Percentiles rank a stretch among this genome's conserved stretches.
These are phyloP conservation scores for Cyphomyrus plagiostoma DNA, from an alignment of 2,113 vertebrate species.

Conservation along the genomic window DNA sequence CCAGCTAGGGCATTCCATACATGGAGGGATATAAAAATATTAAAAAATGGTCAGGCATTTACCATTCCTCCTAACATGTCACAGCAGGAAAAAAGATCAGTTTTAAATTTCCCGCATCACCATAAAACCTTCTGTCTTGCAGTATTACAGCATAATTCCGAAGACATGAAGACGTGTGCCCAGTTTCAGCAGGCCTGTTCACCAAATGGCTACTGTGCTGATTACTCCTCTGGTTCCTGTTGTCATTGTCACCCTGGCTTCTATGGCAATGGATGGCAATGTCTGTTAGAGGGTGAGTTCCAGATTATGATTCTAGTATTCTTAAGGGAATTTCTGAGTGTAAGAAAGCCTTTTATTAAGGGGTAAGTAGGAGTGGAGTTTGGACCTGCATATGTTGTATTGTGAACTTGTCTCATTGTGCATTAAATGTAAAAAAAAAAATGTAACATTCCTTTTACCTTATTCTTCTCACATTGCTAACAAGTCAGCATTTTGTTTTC, in stretches of 20 bases:
- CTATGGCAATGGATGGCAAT: conserved; percentile 68
- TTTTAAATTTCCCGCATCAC: not conserved
- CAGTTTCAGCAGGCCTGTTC: conserved; percentile 60
- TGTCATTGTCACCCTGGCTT: conserved; percentile 69
- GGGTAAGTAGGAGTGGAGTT: not conserved
- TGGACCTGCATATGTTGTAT: not conserved
- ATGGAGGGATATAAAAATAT: not conserved
- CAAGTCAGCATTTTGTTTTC: too few relatives aligned
- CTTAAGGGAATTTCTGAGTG: not conserved
- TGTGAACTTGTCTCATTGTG: not conserved
- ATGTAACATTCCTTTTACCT: not conserved
- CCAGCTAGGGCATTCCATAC: not conserved
- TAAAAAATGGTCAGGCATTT: not conserved
- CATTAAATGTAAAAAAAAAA: not conserved
- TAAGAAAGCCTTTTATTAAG: not conserved
- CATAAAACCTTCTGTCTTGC: not conserved
- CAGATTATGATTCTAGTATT: not conserved
- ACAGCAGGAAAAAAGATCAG: not conserved
- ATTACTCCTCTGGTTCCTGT: conserved; percentile 66
- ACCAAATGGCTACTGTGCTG: conserved; percentile 63
- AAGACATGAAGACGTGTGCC: conserved; percentile 55
- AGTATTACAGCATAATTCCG: conserved; percentile 10
- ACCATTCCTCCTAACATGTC: not conserved
- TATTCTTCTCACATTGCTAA: not conserved
- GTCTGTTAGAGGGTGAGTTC: conserved; percentile 65